These are phyloP conservation scores for Ciconia maguari DNA, from an alignment of 2,113 vertebrate genomes.

Conservation along the genomic window DNA sequence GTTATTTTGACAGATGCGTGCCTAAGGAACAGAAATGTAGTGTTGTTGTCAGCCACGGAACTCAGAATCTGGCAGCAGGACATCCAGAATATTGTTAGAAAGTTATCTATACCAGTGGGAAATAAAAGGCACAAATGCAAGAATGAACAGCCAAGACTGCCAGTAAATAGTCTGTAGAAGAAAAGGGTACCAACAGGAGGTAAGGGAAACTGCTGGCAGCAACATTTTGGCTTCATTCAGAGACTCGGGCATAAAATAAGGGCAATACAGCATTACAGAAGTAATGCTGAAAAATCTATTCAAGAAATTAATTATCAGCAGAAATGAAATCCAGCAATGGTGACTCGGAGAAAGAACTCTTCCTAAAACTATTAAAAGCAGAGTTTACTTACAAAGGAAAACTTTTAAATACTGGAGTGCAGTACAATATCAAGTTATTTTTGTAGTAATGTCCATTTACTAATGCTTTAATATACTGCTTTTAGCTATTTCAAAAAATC, in stretches of 20 bases:
- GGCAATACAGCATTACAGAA: neutral
- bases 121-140: neutral
- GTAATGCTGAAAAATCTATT: neutral
- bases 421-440: neutral
- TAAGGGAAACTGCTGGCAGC: neutral
- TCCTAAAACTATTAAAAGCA: neutral
- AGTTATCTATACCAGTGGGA: neutral
- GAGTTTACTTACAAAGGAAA: neutral
- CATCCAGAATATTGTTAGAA: neutral
- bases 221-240: neutral
- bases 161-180: neutral
- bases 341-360: neutral
- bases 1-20: neutral
- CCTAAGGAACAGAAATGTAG: neutral
- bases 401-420: neutral
- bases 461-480: neutral
- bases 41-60: neutral
- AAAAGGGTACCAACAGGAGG: neutral
- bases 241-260: neutral
- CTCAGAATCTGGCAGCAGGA: neutral
- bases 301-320: neutral
- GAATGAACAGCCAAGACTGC: neutral
- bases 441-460: neutral
- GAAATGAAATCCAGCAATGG: neutral
- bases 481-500: neutral